Evolutionary conservation across 1,140 invertebrate genomes (phyloP).

Genomic region (Anoplolepis gracilipes): DNA sequence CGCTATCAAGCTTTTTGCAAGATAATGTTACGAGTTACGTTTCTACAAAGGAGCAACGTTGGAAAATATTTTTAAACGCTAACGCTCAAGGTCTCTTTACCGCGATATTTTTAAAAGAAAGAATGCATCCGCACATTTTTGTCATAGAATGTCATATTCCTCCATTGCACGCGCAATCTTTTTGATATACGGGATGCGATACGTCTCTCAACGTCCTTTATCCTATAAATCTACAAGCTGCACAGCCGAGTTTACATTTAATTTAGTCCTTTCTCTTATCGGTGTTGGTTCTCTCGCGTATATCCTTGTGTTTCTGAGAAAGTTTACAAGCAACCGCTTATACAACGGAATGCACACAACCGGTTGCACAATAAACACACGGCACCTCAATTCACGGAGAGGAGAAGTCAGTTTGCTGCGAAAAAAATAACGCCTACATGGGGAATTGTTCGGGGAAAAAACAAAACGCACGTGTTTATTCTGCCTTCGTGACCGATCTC

Average conservation of each 20-base stretch:
- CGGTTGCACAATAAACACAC: constrained; percentile 17
- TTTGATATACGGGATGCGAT: constrained; percentile 2
- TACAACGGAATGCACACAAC: neutral
- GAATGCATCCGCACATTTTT: constrained; percentile 25
- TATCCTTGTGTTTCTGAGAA: neutral
- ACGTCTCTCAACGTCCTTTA: neutral
- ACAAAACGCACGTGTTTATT: constrained; percentile 22
- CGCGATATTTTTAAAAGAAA: constrained; percentile 42
- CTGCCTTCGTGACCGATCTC: neutral
- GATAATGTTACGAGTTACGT: constrained; percentile 26
- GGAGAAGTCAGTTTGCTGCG: neutral
- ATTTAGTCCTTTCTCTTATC: constrained; percentile 54
- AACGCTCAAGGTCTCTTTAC: constrained; percentile 33
- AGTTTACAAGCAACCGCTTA: neutral
- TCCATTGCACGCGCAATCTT: constrained; percentile 20
- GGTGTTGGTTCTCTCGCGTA: neutral
- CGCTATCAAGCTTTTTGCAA: constrained; percentile 9
- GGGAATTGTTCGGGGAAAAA: neutral
- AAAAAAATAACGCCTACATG: constrained; percentile 10
- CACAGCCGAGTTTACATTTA: constrained; percentile 45
- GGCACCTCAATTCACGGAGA: neutral
- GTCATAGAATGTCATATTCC: neutral
- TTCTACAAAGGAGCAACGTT: constrained; percentile 24
- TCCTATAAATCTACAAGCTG: constrained; percentile 12
- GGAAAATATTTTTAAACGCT: constrained; percentile 57